Percentiles rank a stretch among this genome's conserved stretches.
phyloP scores from a whole-genome alignment of 2,797 vertebrate species.

The Clarias laeviceps region DNA sequence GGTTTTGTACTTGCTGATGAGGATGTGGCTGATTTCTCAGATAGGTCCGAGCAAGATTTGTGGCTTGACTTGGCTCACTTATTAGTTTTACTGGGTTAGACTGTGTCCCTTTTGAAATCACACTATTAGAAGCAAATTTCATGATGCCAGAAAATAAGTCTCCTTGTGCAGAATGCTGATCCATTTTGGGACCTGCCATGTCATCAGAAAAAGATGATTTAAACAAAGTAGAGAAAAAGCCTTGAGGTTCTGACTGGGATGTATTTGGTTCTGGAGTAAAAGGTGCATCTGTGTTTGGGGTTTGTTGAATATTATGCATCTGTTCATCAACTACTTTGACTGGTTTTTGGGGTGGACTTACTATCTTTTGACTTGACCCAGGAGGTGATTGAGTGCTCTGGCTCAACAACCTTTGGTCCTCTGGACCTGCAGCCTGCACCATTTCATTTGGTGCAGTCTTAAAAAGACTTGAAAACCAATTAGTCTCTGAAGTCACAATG shows the following conservation, averaged over 20 bases:
- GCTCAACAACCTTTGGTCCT: constrained; percentile 18
- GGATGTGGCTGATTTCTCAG: constrained; percentile 43
- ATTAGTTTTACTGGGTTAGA: constrained; percentile 53
- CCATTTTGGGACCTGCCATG: constrained; percentile 37
- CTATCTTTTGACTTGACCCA: constrained; percentile 57
- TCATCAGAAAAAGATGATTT: constrained; percentile 66
- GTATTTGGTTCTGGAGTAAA: constrained; percentile 55
- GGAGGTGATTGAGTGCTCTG: constrained; percentile 42
- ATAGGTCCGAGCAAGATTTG: constrained; percentile 51
- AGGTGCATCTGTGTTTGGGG: constrained; percentile 47
- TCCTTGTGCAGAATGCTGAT: constrained; percentile 67
- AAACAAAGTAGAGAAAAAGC: constrained; percentile 69
- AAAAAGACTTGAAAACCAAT: constrained; percentile 76
- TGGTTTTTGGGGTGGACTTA: constrained; percentile 53
- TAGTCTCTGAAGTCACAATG: constrained; percentile 65
- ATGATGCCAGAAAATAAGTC: constrained; percentile 77
- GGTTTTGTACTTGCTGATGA: constrained; percentile 61
- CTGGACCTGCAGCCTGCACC: constrained; percentile 20
- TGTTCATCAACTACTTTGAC: constrained; percentile 35
- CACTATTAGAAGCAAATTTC: constrained; percentile 70
- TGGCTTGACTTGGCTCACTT: constrained; percentile 57
- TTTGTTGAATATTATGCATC: constrained; percentile 51
- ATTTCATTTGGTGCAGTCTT: constrained; percentile 57
- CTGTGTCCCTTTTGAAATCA: constrained; percentile 58
- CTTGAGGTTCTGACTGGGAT: constrained; percentile 61